phyloP scores from a whole-genome alignment of 1,140 invertebrate species.

The Camponotus pennsylvanicus region DNA sequence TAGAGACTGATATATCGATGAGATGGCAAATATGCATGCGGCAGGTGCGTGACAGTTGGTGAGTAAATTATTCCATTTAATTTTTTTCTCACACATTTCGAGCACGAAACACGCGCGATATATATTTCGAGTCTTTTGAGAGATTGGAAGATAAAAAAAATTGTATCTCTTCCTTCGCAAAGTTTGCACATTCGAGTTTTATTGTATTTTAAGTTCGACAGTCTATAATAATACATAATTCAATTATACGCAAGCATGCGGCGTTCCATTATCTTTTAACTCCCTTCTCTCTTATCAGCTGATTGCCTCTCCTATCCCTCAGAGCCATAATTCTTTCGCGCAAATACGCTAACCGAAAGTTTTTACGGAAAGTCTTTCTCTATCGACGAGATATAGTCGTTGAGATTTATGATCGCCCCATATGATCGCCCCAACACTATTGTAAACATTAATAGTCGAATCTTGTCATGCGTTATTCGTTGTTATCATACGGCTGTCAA shows the following conservation, averaged over 20 bases:
- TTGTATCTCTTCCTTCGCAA: not conserved
- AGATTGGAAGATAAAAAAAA: no score
- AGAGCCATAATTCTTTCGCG: not conserved
- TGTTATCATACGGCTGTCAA: conserved; percentile 8
- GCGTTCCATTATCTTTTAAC: not conserved
- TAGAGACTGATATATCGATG: no score
- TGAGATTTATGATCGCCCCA: conserved; percentile 43
- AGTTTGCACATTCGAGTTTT: conserved; percentile 6
- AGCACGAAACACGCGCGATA: no score
- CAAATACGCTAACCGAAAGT: conserved; percentile 4
- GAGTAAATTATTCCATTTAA: no score
- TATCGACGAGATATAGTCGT: conserved; percentile 3
- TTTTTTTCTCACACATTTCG: no score
- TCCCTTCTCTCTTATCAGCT: not conserved
- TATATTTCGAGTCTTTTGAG: no score
- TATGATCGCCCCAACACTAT: conserved; percentile 13
- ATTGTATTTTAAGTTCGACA: not conserved
- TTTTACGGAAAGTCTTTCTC: not conserved
- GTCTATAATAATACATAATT: conserved; percentile 3
- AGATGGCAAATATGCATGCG: no score
- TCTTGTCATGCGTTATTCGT: conserved; percentile 37
- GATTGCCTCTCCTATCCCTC: not conserved
- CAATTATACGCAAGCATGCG: not conserved
- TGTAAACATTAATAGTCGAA: conserved; percentile 49
- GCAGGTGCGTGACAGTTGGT: no score